Base-by-base conservation (phyloP, 1,140 invertebrate species). In the Thalassaphorura encarpata region DNA sequence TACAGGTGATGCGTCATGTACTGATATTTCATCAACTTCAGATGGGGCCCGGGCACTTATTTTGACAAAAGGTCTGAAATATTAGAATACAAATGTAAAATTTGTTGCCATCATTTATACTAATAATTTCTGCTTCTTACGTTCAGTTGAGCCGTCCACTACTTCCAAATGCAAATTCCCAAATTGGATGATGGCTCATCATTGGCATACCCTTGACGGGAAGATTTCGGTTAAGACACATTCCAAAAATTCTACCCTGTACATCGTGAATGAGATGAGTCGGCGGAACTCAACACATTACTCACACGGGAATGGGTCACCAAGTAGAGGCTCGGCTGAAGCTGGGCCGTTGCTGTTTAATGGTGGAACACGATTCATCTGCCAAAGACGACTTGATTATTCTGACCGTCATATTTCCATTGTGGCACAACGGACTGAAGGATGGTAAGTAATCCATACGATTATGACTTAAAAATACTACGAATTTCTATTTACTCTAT, bases 1-100 rank as follows among this genome's bases (percentile, higher is more conserved):
- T n/a, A 36, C 11, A 11, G 88, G 87, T 13, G 87, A 90, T 71
- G 87, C 87, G 31, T 88, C 86, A 4, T 91, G 87, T 73, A 88
- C 88, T 69, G 87, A 86, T 5, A 75, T 89, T 26, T 84, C 84
- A 67, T 85, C 84, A 67, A 82, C 86, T 0, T 80, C 76, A 6
- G 84, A 87, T 66, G 85, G 84, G 2, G 84, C 83, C 23, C 72
- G 82, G 18, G 86, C 82, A 2, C 81, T 87, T 78, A 82, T 78
- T 24, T 74, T 87, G 1, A 81, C 76, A 42, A 83, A 79, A 75
- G 80, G 83, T 58, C 21, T 33, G 15, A 50, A 49, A 18, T 19
- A 43, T 42, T 42, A 50, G 26, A 29, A 27, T 31, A 1, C 29
- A 15, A 21, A 33, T 49, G 21, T 18, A 15, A 28, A 24, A n/a